Evolutionary conservation across 2,113 vertebrate genomes (phyloP), one percentile per base, ranked within the genome.

Genomic region (Colossoma macropomum): DNA sequence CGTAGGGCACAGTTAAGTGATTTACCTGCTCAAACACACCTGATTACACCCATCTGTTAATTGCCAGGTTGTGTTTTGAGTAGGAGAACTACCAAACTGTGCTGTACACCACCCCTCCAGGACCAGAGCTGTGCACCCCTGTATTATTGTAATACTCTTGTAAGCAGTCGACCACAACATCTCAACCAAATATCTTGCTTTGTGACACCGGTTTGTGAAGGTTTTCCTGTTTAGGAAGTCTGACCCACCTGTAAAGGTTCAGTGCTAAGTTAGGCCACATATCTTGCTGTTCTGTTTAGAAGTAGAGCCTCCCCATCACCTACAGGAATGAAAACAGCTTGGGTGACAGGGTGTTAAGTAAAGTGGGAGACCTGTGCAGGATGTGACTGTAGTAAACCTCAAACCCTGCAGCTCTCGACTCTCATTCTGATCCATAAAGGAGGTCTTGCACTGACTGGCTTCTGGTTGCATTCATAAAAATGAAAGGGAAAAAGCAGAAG

Each of bases 391-490:
- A 75, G 32, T 62, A 81, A 83, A 70, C 41, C 23, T 11, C 1
- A 41, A 77, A 56, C 69, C 52, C 41, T 81, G 81, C 79, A n/a
- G 52, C 85, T 85, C 71, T 70, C 34, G 62, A 84, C 85, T n/a
- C 59, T 13, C 23, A 25, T 25, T 86, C 80, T 85, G 83, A 75
- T 85, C 86, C 34, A 82, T 88, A 91, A 87, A 85, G 66, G 73
- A 86, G 86, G 87, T 79, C 86, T 88, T 86, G 86, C 69, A 70
- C 75, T 73, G 72, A 86, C 85, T 80, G 30, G 25, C 38, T 90
- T 89, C 85, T 88, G 86, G 84, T 81, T 89, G 86, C 89, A 89
- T 92, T 91, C 82, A 90, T 89, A 87, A 87, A 85, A 82, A 77
- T 30, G 41, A 21, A 87, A 84, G 32, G 88, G 86, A 71, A 84